phyloP scores from a whole-genome alignment of 1,140 invertebrate genomes.

The Teleogryllus occipitalis region DNA sequence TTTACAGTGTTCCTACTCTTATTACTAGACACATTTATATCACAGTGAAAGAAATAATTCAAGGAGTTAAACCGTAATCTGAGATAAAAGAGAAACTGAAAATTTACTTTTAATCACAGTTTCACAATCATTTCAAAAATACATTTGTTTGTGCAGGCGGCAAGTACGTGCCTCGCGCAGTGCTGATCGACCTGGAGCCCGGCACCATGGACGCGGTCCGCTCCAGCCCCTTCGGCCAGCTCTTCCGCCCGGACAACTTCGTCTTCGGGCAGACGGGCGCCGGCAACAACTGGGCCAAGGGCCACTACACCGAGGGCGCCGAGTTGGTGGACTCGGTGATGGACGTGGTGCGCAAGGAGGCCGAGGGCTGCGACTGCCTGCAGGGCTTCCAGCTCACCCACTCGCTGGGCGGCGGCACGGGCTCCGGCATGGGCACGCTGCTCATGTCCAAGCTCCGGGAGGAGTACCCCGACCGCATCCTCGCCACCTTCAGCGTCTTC shows the following conservation, averaged over 20 bases:
- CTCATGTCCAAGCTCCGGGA: slow-evolving; percentile 57
- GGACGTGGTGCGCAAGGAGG: slow-evolving; percentile 52
- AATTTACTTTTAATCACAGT: too few relatives aligned
- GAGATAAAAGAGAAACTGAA: too few relatives aligned
- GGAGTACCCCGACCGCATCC: slow-evolving; percentile 55
- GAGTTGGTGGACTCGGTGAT: slow-evolving; percentile 53
- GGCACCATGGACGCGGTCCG: slow-evolving; percentile 51
- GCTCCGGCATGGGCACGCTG: slow-evolving; percentile 63
- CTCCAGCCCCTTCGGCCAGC: slow-evolving; percentile 45
- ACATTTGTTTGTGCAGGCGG: too few relatives aligned
- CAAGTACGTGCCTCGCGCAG: too few relatives aligned
- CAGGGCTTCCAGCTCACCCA: slow-evolving; percentile 68
- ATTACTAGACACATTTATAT: too few relatives aligned
- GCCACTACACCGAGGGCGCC: slow-evolving; percentile 64
- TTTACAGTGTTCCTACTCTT: too few relatives aligned
- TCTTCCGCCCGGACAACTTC: slow-evolving; percentile 56
- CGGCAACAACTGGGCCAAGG: slow-evolving; percentile 71
- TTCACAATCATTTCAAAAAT: too few relatives aligned
- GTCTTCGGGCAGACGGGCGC: slow-evolving; percentile 40
- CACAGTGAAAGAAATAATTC: too few relatives aligned
- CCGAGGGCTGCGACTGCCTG: slow-evolving; percentile 48
- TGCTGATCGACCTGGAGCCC: slow-evolving; percentile 29
- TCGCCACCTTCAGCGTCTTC: neutral
- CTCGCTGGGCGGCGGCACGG: slow-evolving; percentile 63
- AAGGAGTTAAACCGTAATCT: too few relatives aligned